Evolutionary conservation across 2,888 invertebrate genomes (phyloP), one percentile per base, ranked within the genome.

Genomic region (Andrena camellia): DNA sequence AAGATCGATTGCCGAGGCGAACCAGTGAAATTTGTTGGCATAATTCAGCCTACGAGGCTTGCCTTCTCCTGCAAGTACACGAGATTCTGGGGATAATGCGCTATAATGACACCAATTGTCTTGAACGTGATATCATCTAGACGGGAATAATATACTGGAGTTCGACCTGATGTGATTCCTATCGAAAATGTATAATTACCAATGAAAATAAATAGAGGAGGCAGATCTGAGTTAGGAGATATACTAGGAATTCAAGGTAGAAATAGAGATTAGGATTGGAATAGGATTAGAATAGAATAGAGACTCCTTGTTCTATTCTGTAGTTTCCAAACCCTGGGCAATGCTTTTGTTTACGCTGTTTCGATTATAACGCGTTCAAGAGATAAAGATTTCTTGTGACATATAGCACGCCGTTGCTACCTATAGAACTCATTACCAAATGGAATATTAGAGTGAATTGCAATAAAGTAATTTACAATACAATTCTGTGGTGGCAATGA

Each of bases 11-110:
- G 78, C 31, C 68, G 52, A 68, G 64, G 82, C 78, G 68, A 69
- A 71, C 73, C 72, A 57, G 77, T 66, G 87, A 85, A 87, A 86
- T 86, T 87, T 85, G 87, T 80, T 86, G 85, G 79, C 80, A 87
- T 86, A 83, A 87, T 85, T 85, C 80, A 71, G 48, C 74, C 79
- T 52, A 69, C 79, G 50, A 59, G 67, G 70, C 31, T 50, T 29
- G 33, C 50, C 69, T 69, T 48, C 42, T 29, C n/a, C 29, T 20
- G n/a, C 48, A 62, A 78, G 67, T 70, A 50, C 76, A 52, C 54
- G 33, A 26, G 57, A 69, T 76, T 76, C 57, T 54, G n/a, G 26
- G 57, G 62, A 62, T 81, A 75, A 66, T 54, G 26, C 54, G 67
- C 35, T 23, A 26, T 54, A 31, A 60, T 10, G 17, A 17, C n/a